Conservation (phyloP, 1,140 invertebrate species). For the Aphidius gifuensis region DNA sequence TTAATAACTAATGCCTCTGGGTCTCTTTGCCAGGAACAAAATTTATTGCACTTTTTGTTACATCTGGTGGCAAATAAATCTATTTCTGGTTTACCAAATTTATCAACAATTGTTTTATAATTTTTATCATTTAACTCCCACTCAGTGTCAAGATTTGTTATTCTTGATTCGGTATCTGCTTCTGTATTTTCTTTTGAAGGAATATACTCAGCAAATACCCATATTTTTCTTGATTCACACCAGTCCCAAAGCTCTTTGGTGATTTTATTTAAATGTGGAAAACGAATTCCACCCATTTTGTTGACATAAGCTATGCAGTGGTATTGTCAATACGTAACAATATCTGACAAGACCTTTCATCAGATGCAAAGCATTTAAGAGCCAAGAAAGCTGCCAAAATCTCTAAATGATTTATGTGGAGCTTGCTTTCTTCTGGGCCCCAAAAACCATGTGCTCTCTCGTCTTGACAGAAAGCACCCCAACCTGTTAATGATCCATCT, state of each 20-base stretch:
- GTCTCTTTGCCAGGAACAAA: conserved; percentile 9
- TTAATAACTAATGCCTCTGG: conserved; percentile 5
- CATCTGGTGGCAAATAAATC: not conserved
- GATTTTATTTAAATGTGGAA: not conserved
- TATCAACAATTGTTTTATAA: not conserved
- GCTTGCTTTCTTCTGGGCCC: conserved; percentile 3
- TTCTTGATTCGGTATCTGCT: not conserved
- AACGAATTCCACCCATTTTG: conserved; percentile 12
- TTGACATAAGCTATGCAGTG: conserved; percentile 9
- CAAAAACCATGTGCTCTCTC: conserved; percentile 6
- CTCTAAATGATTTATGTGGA: conserved; percentile 14
- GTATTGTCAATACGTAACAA: conserved; percentile 9
- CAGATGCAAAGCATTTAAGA: conserved; percentile 6
- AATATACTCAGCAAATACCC: not conserved
- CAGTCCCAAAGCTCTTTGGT: not conserved
- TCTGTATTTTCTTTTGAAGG: conserved; percentile 4
- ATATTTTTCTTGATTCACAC: not conserved
- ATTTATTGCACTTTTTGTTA: conserved; percentile 13
- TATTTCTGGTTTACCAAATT: not conserved
- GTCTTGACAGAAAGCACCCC: not conserved
- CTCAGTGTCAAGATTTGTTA: not conserved
- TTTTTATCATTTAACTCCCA: conserved; percentile 1
- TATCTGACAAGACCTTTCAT: not conserved
- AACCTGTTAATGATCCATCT: conserved; percentile 10
- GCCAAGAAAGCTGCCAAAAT: conserved; percentile 2